Conservation (phyloP, 64 coral and sea anemone genomes). For the Pachyseris speciosa region DNA sequence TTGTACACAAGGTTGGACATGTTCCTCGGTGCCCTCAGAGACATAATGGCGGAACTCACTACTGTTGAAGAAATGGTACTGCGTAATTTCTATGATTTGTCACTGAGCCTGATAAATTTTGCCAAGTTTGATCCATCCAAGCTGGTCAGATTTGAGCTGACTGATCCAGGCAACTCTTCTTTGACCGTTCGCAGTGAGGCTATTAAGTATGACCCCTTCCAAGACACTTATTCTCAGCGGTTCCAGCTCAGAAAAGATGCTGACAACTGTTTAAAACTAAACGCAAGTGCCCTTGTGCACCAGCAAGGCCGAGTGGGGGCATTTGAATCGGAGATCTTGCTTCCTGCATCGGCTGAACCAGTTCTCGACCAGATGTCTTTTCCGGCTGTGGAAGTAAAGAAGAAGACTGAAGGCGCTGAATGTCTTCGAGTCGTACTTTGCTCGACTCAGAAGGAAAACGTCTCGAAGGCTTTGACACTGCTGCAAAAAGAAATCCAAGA, state of each 20-base stretch:
- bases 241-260: not conserved
- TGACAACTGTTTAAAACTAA: not conserved
- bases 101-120: not conserved
- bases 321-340: not conserved
- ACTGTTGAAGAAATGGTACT: not conserved
- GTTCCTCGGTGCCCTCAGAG: not conserved
- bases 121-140: constrained; percentile 17
- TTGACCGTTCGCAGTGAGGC: not conserved
- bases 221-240: not conserved
- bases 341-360: not conserved
- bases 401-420: not conserved
- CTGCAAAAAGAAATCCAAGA: not conserved
- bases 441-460: not conserved
- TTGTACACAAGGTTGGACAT: not conserved
- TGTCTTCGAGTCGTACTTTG: not conserved
- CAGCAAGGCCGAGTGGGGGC: not conserved
- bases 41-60: not conserved
- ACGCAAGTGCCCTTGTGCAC: not conserved
- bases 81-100: not conserved
- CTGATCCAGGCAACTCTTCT: not conserved
- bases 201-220: not conserved
- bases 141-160: constrained; percentile 15
- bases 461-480: not conserved
- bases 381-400: not conserved
- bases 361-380: not conserved